Evolutionary conservation across 2,797 vertebrate species (phyloP).

Genomic region (Eulemur rubriventer): DNA sequence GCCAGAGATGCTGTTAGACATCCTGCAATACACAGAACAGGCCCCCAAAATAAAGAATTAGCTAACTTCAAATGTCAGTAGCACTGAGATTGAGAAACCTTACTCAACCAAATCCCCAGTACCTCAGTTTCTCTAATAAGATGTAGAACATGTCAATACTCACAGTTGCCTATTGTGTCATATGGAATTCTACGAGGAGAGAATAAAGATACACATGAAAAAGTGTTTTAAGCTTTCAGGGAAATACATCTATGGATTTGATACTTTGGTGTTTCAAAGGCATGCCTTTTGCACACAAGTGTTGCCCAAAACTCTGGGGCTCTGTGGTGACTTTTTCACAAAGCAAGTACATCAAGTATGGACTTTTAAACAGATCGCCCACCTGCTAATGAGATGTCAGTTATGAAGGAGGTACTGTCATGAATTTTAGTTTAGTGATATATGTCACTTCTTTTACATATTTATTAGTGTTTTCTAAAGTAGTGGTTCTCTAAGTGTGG

Average conservation of each 20-base stretch:
- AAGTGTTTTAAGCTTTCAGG: background rate
- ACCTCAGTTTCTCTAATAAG: background rate
- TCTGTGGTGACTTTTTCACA: background rate
- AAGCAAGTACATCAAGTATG: background rate
- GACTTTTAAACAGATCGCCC: background rate
- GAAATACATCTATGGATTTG: background rate
- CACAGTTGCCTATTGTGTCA: background rate
- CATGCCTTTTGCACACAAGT: background rate
- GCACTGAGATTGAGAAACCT: background rate
- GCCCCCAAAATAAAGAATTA: background rate
- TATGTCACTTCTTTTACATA: background rate
- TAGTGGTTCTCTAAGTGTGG: background rate
- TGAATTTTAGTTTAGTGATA: background rate
- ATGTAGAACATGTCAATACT: background rate
- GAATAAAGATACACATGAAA: background rate
- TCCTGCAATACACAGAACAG: background rate
- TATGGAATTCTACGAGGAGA: background rate
- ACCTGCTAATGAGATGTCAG: background rate
- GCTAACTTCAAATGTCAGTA: background rate
- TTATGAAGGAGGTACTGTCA: background rate
- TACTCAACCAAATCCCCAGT: background rate
- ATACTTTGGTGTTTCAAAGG: background rate
- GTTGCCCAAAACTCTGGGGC: background rate
- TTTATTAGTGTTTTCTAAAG: background rate
- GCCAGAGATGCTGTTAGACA: background rate